phyloP scores from a whole-genome alignment of 2,797 vertebrate genomes.

The Crocidura indochinensis region DNA sequence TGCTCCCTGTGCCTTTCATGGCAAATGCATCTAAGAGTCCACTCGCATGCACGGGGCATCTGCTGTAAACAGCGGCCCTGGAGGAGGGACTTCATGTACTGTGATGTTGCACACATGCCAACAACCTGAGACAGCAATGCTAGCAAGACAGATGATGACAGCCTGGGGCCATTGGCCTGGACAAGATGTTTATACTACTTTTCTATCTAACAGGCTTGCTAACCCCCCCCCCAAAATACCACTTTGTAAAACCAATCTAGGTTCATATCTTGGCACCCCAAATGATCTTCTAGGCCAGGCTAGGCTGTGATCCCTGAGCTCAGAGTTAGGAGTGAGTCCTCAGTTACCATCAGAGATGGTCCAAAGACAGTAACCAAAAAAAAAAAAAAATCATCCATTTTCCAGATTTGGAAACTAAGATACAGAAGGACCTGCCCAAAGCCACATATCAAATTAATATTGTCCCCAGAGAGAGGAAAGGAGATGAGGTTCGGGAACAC shows the following conservation, averaged over 20 bases:
- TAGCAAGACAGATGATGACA: neutral
- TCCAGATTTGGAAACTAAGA: slow-evolving; percentile 59
- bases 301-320: too few species aligned
- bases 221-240: neutral
- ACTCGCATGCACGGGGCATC: rapidly evolving
- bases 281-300: too few species aligned
- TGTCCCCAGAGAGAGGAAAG: neutral
- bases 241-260: too few species aligned
- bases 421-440: slow-evolving; percentile 37
- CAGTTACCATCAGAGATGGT: too few species aligned
- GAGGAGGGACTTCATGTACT: neutral
- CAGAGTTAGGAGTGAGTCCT: too few species aligned
- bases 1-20: neutral
- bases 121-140: neutral
- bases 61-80: neutral
- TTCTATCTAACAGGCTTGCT: neutral
- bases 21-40: neutral
- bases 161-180: too few species aligned
- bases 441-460: neutral
- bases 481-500: neutral
- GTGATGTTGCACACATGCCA: neutral
- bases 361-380: too few species aligned
- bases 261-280: too few species aligned
- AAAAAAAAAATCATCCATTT: neutral
- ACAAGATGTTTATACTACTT: neutral